Evolutionary conservation across 2,888 invertebrate species (phyloP).

Genomic region (Drosophila merina): DNA sequence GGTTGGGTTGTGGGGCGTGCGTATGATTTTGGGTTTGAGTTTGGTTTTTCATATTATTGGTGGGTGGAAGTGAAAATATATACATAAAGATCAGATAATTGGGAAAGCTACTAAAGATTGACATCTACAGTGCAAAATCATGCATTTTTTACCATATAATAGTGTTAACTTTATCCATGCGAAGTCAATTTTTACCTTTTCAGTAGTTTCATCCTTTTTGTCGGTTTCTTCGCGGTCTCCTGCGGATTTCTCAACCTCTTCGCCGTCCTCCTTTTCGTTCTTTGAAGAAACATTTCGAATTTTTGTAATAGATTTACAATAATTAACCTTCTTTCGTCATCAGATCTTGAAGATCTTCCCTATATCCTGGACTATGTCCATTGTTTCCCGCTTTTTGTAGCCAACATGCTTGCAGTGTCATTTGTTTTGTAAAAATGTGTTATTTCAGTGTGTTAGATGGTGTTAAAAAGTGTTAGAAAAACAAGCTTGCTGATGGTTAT

Average conservation of each 20-base stretch:
- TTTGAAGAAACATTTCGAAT: slow-evolving; percentile 34
- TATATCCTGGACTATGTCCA: background rate
- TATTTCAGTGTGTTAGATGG: slow-evolving; percentile 14
- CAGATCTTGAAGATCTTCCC: too few species aligned
- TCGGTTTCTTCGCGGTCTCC: slow-evolving; percentile 32
- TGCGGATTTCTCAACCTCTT: slow-evolving; percentile 47
- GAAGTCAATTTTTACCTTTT: slow-evolving; percentile 56
- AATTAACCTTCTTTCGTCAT: too few species aligned
- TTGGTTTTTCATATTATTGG: slow-evolving; percentile 2
- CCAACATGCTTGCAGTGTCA: background rate
- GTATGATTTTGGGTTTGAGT: slow-evolving; percentile 28
- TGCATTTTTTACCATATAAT: slow-evolving; percentile 41
- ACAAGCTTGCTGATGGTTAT: slow-evolving; percentile 45
- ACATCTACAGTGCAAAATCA: too few species aligned
- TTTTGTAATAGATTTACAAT: too few species aligned
- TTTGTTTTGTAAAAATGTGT: slow-evolving; percentile 4
- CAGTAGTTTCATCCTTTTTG: slow-evolving; percentile 47
- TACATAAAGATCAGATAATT: slow-evolving; percentile 50
- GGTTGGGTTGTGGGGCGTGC: slow-evolving; percentile 36
- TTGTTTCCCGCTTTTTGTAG: background rate
- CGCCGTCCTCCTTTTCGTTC: slow-evolving; percentile 52
- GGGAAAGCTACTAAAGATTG: slow-evolving; percentile 28
- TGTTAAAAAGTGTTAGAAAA: slow-evolving; percentile 51
- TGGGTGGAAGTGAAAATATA: slow-evolving; percentile 18
- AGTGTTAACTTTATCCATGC: slow-evolving; percentile 57